phyloP scores from a whole-genome alignment of 2,113 vertebrate species.

The Hippocampus abdominalis region DNA sequence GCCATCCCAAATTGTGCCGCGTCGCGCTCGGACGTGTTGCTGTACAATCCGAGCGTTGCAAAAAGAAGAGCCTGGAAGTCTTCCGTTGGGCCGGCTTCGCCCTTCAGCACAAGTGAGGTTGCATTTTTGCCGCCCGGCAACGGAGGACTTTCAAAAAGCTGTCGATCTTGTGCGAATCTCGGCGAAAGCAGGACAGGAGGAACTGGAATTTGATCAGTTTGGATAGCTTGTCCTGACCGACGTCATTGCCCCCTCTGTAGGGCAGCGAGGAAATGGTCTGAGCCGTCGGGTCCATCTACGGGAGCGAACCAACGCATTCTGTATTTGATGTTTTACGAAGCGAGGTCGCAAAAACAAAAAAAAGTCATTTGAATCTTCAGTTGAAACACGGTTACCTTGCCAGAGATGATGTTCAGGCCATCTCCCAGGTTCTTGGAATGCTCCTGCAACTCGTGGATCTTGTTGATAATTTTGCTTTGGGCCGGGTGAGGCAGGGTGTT shows the following conservation, averaged over 20 bases:
- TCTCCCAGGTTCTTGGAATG: conserved; percentile 65
- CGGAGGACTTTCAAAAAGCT: conserved; percentile 77
- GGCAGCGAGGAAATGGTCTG: conserved; percentile 63
- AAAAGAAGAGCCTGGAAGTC: neutral
- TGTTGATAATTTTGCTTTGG: conserved; percentile 61
- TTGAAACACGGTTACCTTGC: conserved; percentile 50
- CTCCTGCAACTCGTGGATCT: conserved; percentile 68
- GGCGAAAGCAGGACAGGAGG: conserved; percentile 75
- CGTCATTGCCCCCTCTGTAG: conserved; percentile 45
- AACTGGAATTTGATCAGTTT: conserved; percentile 70
- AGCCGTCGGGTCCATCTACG: conserved; percentile 67
- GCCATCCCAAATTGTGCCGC: neutral
- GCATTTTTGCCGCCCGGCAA: conserved; percentile 63
- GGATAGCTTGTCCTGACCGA: conserved; percentile 65
- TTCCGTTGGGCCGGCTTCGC: neutral
- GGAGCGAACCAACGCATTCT: conserved; percentile 4
- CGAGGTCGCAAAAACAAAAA: neutral
- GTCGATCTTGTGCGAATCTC: conserved; percentile 79
- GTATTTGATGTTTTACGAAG: neutral
- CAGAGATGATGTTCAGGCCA: conserved; percentile 65
- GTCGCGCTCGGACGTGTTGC: neutral
- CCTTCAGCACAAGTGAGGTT: conserved; percentile 65
- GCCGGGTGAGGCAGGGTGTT: conserved; percentile 62
- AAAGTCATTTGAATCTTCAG: neutral
- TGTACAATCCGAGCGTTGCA: conserved; percentile 6